phyloP scores from a whole-genome alignment of 92 coral and sea anemone genomes.

The Blastomussa wellsi region DNA sequence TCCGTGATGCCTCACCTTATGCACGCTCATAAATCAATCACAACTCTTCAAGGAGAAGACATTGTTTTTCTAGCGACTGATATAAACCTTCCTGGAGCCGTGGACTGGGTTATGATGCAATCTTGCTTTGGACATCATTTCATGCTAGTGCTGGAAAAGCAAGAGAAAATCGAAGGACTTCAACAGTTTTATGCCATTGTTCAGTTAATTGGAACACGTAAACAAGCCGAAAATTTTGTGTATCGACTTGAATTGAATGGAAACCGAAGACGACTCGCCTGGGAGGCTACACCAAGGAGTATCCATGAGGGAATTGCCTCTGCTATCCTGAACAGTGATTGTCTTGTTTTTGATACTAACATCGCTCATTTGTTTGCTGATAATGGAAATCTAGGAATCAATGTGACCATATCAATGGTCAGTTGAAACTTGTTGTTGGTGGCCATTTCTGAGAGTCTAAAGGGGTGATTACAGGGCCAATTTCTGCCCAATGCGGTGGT shows the following conservation, averaged over 20 bases:
- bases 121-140: constrained; percentile 99
- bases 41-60: constrained; percentile 99
- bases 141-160: constrained; percentile 97
- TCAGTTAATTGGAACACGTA: constrained; percentile 97
- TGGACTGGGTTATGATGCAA: constrained; percentile 99
- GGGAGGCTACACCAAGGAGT: constrained; percentile 99
- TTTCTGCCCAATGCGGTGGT: too few species aligned
- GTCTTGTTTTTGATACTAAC: constrained; percentile 95
- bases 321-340: constrained; percentile 98
- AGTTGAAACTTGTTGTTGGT: constrained; percentile 38
- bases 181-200: constrained; percentile 99
- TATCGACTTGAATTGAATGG: constrained; percentile 98
- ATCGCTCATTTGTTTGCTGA: constrained; percentile 99
- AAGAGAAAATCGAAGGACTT: constrained; percentile 95
- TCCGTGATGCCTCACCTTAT: constrained; percentile 99
- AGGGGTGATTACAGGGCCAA: too few species aligned
- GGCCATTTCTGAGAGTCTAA: too few species aligned
- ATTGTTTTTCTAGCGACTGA: constrained; percentile 98
- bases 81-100: constrained; percentile 98
- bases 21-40: constrained; percentile 99
- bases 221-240: constrained; percentile 97
- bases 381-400: constrained; percentile 95
- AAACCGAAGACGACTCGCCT: constrained; percentile 87
- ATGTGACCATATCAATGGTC: constrained; percentile 98
- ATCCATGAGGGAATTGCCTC: constrained; percentile 99